These are phyloP conservation scores for Sminthurinus aureus DNA, from an alignment of 2,888 invertebrate species.

Conservation along the genomic window DNA sequence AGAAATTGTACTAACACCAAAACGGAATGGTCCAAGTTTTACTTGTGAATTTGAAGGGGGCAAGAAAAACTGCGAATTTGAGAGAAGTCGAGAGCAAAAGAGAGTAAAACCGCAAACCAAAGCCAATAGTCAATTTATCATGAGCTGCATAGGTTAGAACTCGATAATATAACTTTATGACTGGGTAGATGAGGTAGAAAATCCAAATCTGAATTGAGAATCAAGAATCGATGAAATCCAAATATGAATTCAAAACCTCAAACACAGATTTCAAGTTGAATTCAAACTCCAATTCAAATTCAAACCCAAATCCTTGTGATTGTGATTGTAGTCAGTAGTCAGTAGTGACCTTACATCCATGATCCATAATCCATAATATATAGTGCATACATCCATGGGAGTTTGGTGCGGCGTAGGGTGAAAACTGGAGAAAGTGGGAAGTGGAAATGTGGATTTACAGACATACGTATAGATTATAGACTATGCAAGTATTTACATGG, in stretches of 20 bases:
- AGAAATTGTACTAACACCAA: neutral
- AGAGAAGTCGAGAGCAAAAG: neutral
- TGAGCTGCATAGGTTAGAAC: conserved; percentile 23
- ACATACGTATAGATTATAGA: no score
- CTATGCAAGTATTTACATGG: no score
- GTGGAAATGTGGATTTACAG: neutral
- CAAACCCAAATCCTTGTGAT: neutral
- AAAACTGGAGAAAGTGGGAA: neutral
- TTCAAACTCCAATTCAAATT: neutral
- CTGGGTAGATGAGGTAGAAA: conserved; percentile 30
- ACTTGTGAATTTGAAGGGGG: neutral
- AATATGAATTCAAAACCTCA: no score
- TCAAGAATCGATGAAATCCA: no score
- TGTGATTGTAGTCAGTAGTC: no score
- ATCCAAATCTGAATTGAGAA: conserved; percentile 21
- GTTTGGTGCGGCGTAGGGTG: neutral
- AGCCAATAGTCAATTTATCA: conserved; percentile 18
- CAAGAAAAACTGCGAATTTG: neutral
- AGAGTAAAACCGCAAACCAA: neutral
- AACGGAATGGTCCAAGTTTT: neutral
- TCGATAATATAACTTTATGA: conserved; percentile 21
- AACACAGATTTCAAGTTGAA: neutral
- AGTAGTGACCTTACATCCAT: no score
- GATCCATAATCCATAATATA: no score
- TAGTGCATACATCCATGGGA: no score